These are phyloP conservation scores for Eupeodes corollae DNA, from an alignment of 1,140 invertebrate genomes.

Conservation along the genomic window DNA sequence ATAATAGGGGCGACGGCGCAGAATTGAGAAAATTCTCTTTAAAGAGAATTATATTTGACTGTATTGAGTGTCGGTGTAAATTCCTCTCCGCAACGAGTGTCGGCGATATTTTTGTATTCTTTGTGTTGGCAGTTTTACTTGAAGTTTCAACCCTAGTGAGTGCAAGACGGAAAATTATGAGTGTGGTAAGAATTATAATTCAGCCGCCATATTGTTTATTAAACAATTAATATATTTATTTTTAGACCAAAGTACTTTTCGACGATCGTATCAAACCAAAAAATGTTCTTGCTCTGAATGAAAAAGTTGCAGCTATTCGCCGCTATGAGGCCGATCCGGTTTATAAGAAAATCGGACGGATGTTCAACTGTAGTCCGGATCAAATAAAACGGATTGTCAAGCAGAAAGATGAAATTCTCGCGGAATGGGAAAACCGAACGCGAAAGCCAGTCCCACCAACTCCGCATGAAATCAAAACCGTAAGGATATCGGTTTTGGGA, in stretches of 20 bases:
- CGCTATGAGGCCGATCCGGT: constrained; percentile 29
- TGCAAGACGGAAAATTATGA: too few species aligned
- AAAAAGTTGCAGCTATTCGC: constrained; percentile 29
- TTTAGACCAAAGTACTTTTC: constrained; percentile 6
- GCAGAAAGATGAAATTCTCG: constrained; percentile 25
- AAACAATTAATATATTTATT: neutral
- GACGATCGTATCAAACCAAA: constrained; percentile 34
- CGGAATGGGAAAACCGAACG: constrained; percentile 30
- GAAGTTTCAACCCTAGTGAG: too few species aligned
- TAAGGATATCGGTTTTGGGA: constrained; percentile 27
- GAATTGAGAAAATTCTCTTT: too few species aligned
- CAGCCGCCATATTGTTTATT: too few species aligned
- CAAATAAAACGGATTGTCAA: constrained; percentile 33
- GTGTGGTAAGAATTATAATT: too few species aligned
- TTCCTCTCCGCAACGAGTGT: too few species aligned
- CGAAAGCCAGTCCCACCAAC: constrained; percentile 24
- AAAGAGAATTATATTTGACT: too few species aligned
- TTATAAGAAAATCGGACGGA: constrained; percentile 29
- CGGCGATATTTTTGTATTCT: too few species aligned
- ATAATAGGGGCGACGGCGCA: too few species aligned
- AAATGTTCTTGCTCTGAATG: constrained; percentile 30
- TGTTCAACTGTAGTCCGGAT: constrained; percentile 34
- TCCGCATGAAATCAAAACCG: constrained; percentile 26
- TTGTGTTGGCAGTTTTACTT: too few species aligned
- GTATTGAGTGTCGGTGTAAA: too few species aligned